phyloP scores from a whole-genome alignment of 2,888 invertebrate species.

The Drymonia ruficornis region DNA sequence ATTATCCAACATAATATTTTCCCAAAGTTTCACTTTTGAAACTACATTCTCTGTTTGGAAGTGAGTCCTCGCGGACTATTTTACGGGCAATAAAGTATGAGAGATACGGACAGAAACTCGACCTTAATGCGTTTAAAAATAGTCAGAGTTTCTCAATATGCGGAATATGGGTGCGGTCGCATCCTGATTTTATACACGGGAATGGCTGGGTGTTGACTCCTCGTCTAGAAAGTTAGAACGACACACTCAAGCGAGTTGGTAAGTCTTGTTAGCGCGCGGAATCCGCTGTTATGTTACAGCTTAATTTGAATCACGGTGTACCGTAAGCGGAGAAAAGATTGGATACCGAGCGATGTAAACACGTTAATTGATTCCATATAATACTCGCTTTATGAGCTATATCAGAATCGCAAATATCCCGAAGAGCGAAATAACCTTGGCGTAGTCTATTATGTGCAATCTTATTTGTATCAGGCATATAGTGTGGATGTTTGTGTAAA shows the following conservation, averaged over 20 bases:
- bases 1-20: conserved; percentile 75
- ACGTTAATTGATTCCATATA: conserved; percentile 45
- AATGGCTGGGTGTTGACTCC: conserved; percentile 40
- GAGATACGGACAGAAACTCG: conserved; percentile 49
- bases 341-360: conserved; percentile 42
- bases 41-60: conserved; percentile 64
- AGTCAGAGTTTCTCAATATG: conserved; percentile 52
- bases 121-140: conserved; percentile 52
- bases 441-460: conserved; percentile 33
- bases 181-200: conserved; percentile 19
- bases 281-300: conserved; percentile 48
- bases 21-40: conserved; percentile 67
- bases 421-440: conserved; percentile 20
- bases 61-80: conserved; percentile 68
- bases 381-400: conserved; percentile 31
- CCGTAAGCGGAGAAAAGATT: conserved; percentile 43
- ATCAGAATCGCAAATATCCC: conserved; percentile 16
- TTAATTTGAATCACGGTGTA: conserved; percentile 43
- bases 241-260: conserved; percentile 48
- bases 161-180: conserved; percentile 22
- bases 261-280: conserved; percentile 53
- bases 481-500: conserved; percentile 53
- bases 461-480: conserved; percentile 38
- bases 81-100: conserved; percentile 65
- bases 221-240: conserved; percentile 56